Base-by-base conservation (phyloP, 2,113 vertebrate genomes). In the Phoenicopterus ruber region DNA sequence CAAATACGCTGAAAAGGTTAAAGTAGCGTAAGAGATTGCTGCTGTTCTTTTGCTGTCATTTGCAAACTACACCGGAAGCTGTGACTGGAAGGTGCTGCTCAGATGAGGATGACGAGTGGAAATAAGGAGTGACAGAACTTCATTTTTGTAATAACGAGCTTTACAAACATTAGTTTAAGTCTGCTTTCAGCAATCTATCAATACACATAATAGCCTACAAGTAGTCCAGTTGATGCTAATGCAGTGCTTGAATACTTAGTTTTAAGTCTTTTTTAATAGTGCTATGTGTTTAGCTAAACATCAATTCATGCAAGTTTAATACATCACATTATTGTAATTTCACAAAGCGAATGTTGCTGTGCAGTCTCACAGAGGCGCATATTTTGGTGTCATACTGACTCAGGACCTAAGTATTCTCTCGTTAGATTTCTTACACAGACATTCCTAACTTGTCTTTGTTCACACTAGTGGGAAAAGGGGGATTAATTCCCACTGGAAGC, bases 1-100 rank as follows among this genome's bases (percentile, higher is more conserved):
- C 31, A 94, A 90, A 76, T 36, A 78, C 7, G 17, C 34, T 29
- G 76, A 74, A 97, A 97, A 97, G 95, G 97, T 96, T 97, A 97
- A 94, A 93, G 86, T 5, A 69, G 59, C 29, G 71, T 34, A 69
- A 72, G 80, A 94, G 61, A 70, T 36, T n/a, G 84, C 32, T 2
- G 10, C 67, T 72, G 86, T 50, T 88, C 40, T 52, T 91, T 34
- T 47, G 71, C 89, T 94, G 94, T 93, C 90, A 59, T 86, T 74
- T 42, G 47, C 44, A 86, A 90, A 74, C n/a, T 38, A 1, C 13
- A 63, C 79, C 2, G 1, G 91, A 66, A 90, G 90, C 70, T 65
- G 80, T 58, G 66, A 86, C 71, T 84, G 36, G 69, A 91, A 95
- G 91, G 91, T 94, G 82, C 86, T 81, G 65, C 65, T 87, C 50